Evolutionary conservation across 2,888 invertebrate genomes (phyloP).

Genomic region (Stenotaenia linearis): DNA sequence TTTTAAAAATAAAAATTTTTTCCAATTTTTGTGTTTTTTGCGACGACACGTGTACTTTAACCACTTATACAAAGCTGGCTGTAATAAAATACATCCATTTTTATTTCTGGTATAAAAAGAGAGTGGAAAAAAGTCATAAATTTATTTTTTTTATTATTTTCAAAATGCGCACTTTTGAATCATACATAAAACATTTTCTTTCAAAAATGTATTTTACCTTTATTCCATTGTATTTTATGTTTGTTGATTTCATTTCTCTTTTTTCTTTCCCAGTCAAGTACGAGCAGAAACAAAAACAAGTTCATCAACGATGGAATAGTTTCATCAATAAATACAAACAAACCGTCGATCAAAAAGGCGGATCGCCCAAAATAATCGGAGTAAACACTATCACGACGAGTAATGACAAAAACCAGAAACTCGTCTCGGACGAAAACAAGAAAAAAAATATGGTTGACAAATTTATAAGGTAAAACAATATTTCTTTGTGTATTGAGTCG

Average conservation of each 20-base stretch:
- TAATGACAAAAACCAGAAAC: background rate
- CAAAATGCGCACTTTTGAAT: background rate
- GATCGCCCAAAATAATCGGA: background rate
- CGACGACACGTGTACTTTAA: background rate
- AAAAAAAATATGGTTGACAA: background rate
- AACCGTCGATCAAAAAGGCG: constrained; percentile 47
- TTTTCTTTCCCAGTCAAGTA: background rate
- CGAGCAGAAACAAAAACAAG: constrained; percentile 31
- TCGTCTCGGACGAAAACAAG: background rate
- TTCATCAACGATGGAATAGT: constrained; percentile 50
- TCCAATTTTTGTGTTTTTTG: background rate
- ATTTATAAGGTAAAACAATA: background rate
- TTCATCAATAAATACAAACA: constrained; percentile 62
- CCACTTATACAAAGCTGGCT: background rate
- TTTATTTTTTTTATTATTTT: background rate
- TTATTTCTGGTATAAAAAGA: background rate
- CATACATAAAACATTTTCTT: background rate
- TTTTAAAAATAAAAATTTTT: too few relatives aligned
- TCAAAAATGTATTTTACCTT: background rate
- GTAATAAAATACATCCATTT: constrained; percentile 5
- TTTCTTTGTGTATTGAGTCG: too few relatives aligned
- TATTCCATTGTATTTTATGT: background rate
- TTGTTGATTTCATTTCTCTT: background rate
- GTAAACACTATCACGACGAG: background rate
- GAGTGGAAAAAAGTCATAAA: background rate